Conservation (phyloP, 2,113 vertebrate genomes). For the Colius striatus region DNA sequence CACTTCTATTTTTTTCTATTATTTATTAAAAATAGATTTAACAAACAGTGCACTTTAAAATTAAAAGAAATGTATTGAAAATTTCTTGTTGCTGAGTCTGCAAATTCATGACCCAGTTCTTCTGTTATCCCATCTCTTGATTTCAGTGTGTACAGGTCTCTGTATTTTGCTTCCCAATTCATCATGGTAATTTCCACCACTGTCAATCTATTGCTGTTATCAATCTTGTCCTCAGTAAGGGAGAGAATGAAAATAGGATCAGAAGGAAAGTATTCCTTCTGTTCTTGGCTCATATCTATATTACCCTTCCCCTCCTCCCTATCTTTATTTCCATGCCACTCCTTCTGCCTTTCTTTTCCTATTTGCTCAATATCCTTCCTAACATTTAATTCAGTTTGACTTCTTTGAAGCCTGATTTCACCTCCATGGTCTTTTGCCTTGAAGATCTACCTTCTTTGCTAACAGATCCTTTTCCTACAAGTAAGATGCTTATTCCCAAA, state of each 20-base stretch:
- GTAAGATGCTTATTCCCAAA: not conserved
- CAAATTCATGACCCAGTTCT: not conserved
- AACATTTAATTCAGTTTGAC: not conserved
- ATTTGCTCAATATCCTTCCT: not conserved
- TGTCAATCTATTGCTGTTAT: not conserved
- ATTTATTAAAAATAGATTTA: not conserved
- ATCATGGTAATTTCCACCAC: not conserved
- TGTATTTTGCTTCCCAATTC: not conserved
- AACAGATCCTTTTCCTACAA: not conserved
- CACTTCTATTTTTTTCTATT: not conserved
- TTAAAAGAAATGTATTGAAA: not conserved
- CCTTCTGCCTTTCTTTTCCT: not conserved
- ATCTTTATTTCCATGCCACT: not conserved
- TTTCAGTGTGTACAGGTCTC: not conserved
- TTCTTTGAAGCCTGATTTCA: not conserved
- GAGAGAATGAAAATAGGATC: not conserved
- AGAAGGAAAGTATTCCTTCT: not conserved
- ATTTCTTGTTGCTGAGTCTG: not conserved
- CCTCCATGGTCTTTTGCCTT: not conserved
- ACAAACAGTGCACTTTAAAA: not conserved
- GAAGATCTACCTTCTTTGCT: not conserved
- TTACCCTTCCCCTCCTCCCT: not conserved
- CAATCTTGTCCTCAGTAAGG: not conserved
- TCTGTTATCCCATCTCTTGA: not conserved
- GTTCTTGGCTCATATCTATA: not conserved